Evolutionary conservation across 2,797 vertebrate genomes (phyloP).

Genomic region (Alfaro cultratus): DNA sequence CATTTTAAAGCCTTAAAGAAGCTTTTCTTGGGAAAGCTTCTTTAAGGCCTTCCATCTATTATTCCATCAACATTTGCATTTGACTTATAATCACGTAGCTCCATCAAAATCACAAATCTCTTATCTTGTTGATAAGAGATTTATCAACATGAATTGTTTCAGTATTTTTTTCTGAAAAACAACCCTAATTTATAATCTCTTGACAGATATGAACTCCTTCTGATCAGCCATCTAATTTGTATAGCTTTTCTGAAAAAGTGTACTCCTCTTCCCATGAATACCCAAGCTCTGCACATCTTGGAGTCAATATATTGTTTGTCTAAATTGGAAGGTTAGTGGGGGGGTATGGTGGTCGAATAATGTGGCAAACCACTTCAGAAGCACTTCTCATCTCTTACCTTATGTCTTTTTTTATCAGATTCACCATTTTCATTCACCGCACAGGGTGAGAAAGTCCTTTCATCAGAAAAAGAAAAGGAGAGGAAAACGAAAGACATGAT

Average conservation of each 20-base stretch:
- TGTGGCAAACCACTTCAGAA: conserved; percentile 79
- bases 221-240: conserved; percentile 34
- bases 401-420: conserved; percentile 63
- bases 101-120: neutral
- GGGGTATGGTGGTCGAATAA: conserved; percentile 58
- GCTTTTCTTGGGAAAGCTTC: neutral
- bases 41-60: neutral
- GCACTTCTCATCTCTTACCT: conserved; percentile 76
- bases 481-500: conserved; percentile 30
- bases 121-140: too few species aligned
- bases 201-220: conserved; percentile 1
- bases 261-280: conserved; percentile 41
- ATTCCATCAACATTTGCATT: neutral
- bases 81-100: too few species aligned
- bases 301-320: conserved; percentile 73
- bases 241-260: conserved; percentile 34
- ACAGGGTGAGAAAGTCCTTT: conserved; percentile 67
- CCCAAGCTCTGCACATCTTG: conserved; percentile 31
- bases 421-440: conserved; percentile 66
- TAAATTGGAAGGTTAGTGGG: conserved; percentile 71
- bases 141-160: neutral
- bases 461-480: conserved; percentile 55
- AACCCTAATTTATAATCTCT: neutral
- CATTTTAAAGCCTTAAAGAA: neutral
- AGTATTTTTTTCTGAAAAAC: conserved; percentile 7